Conservation (phyloP, 2,113 vertebrate species). For the Percina caprodes region DNA sequence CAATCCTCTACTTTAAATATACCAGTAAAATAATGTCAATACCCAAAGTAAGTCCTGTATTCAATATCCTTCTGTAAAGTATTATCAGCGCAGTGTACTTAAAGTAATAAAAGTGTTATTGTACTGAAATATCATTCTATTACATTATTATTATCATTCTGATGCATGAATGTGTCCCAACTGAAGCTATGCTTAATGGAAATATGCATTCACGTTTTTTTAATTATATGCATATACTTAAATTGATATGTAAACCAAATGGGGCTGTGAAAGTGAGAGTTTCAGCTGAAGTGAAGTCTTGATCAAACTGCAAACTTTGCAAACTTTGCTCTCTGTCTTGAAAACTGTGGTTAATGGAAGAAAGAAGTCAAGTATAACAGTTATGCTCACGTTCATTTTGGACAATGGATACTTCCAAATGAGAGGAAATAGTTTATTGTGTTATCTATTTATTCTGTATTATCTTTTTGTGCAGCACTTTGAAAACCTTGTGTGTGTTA, state of each 20-base stretch:
- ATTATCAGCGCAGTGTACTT: neutral
- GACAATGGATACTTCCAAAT: conserved; percentile 15
- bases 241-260: neutral
- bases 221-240: neutral
- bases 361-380: conserved; percentile 1
- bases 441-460: too few species aligned
- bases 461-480: too few species aligned
- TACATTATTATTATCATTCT: neutral
- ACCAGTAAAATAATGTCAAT: neutral
- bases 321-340: neutral
- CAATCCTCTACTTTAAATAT: neutral
- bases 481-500: too few species aligned
- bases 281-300: neutral
- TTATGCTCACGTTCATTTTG: neutral
- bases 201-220: neutral
- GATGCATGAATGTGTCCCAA: neutral
- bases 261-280: neutral
- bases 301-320: too few species aligned
- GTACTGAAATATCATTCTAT: neutral
- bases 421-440: conserved; percentile 44
- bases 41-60: neutral
- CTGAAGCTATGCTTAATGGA: neutral
- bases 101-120: neutral
- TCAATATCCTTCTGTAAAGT: neutral
- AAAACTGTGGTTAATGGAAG: conserved; percentile 22